Evolutionary conservation across 2,888 invertebrate species (phyloP).

Genomic region (Caenorhabditis japonica): DNA sequence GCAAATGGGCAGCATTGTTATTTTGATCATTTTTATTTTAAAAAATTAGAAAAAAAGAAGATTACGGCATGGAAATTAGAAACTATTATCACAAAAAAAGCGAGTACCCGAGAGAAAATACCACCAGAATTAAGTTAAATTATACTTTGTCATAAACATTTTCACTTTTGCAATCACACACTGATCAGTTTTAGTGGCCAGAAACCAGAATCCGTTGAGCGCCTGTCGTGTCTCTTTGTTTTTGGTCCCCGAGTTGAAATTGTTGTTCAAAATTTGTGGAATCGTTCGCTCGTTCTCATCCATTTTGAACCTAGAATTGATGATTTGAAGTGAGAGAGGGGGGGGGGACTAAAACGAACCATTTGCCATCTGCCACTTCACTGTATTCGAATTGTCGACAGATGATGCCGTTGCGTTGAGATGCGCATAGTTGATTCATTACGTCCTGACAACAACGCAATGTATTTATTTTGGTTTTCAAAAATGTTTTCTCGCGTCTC

Average conservation of each 20-base stretch:
- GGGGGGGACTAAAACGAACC: slow-evolving; percentile 52
- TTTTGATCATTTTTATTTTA: too few relatives aligned
- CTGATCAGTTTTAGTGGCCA: slow-evolving; percentile 46
- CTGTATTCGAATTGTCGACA: slow-evolving; percentile 71
- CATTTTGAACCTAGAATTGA: slow-evolving; percentile 34
- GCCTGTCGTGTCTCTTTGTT: slow-evolving; percentile 72
- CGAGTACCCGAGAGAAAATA: slow-evolving; percentile 12
- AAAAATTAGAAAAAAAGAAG: too few relatives aligned
- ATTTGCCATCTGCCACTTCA: slow-evolving; percentile 74
- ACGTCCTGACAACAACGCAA: slow-evolving; percentile 64
- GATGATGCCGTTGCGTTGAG: slow-evolving; percentile 64
- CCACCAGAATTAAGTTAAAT: neutral
- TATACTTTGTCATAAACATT: slow-evolving; percentile 25
- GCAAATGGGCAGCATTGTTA: too few relatives aligned
- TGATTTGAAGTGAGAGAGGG: neutral
- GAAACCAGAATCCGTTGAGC: slow-evolving; percentile 71
- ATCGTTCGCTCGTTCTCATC: slow-evolving; percentile 20
- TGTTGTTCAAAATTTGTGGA: slow-evolving; percentile 74
- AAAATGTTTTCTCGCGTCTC: too few relatives aligned
- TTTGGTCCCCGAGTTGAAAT: slow-evolving; percentile 73
- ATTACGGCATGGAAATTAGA: too few relatives aligned
- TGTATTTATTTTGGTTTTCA: too few relatives aligned
- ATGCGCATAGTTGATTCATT: slow-evolving; percentile 69
- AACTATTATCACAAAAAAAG: too few relatives aligned
- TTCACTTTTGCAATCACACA: slow-evolving; percentile 52